These are phyloP conservation scores for Pangasius macronema DNA, from an alignment of 2,797 vertebrate genomes.

Conservation along the genomic window DNA sequence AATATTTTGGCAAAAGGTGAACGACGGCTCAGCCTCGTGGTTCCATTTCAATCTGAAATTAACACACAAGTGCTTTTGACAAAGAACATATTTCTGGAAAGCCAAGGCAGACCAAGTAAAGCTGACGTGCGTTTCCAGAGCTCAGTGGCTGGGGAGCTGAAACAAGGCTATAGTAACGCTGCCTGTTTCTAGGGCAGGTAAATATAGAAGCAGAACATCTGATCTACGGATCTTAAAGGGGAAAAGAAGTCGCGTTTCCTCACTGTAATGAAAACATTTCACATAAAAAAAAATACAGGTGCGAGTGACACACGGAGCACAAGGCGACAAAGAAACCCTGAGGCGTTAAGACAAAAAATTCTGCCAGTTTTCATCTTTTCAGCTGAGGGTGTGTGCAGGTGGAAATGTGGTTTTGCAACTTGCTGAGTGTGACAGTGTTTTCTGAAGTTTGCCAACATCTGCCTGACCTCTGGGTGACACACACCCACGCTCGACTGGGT, in stretches of 20 bases:
- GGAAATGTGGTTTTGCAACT: slow-evolving; percentile 27
- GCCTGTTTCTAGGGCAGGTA: slow-evolving; percentile 63
- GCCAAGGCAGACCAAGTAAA: background rate
- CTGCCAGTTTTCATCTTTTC: slow-evolving; percentile 1
- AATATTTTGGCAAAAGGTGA: slow-evolving; percentile 30
- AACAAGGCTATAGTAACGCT: slow-evolving; percentile 56
- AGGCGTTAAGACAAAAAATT: background rate
- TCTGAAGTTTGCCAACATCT: slow-evolving; percentile 14
- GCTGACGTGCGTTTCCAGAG: background rate
- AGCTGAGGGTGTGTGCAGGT: slow-evolving; percentile 26
- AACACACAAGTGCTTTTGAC: background rate
- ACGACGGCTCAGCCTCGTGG: background rate
- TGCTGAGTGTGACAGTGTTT: background rate
- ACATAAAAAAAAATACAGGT: slow-evolving; percentile 31
- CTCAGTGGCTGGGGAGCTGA: slow-evolving; percentile 37
- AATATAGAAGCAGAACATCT: slow-evolving; percentile 59
- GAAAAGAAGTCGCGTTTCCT: slow-evolving; percentile 50
- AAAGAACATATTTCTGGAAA: background rate
- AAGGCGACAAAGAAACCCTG: background rate
- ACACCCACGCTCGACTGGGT: slow-evolving; percentile 1
- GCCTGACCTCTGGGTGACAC: slow-evolving; percentile 8
- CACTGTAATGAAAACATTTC: slow-evolving; percentile 49
- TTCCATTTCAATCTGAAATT: slow-evolving; percentile 1
- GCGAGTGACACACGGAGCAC: slow-evolving; percentile 24
- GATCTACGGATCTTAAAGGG: slow-evolving; percentile 47